Percentiles rank a stretch among this genome's conserved stretches.
phyloP scores from a whole-genome alignment of 1,140 invertebrate species.

The Sycophaga agraensis region DNA sequence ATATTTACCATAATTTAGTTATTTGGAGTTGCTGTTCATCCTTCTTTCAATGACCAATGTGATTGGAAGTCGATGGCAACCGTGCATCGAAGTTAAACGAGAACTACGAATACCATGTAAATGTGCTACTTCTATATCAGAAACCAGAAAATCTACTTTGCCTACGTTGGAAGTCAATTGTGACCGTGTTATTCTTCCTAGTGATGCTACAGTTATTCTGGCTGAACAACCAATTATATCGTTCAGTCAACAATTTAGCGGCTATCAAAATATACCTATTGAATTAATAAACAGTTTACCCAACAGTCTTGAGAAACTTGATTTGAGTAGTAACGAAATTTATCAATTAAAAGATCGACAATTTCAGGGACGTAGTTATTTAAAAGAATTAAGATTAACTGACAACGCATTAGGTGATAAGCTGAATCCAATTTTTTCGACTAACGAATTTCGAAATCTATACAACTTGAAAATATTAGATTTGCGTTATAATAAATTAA shows the following conservation, averaged over 20 bases:
- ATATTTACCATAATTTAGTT: no score
- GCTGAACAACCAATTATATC: conserved; percentile 73
- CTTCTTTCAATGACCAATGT: not conserved
- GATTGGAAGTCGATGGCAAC: conserved; percentile 53
- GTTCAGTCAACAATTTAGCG: conserved; percentile 75
- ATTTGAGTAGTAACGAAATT: conserved; percentile 81
- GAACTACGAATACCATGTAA: conserved; percentile 66
- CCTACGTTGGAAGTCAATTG: conserved; percentile 74
- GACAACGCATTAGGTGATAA: conserved; percentile 85
- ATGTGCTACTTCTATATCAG: conserved; percentile 47
- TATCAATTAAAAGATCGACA: conserved; percentile 76
- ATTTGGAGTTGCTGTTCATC: not conserved
- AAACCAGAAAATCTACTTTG: conserved; percentile 34
- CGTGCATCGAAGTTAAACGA: conserved; percentile 67
- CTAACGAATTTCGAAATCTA: conserved; percentile 78
- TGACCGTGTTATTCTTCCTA: conserved; percentile 77
- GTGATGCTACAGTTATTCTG: conserved; percentile 72
- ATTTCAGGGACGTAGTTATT: conserved; percentile 65
- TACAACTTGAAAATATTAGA: conserved; percentile 72
- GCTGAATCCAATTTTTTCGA: conserved; percentile 86
- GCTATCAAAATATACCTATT: conserved; percentile 73
- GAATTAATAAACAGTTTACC: conserved; percentile 43
- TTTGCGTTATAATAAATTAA: conserved; percentile 76
- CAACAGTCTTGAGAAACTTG: conserved; percentile 71
- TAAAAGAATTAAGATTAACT: conserved; percentile 72